A percentile compares a stretch with the other conserved stretches of the same genome.
These are phyloP conservation scores for Asobara japonica DNA, from an alignment of 1,140 invertebrate genomes.

Conservation along the genomic window DNA sequence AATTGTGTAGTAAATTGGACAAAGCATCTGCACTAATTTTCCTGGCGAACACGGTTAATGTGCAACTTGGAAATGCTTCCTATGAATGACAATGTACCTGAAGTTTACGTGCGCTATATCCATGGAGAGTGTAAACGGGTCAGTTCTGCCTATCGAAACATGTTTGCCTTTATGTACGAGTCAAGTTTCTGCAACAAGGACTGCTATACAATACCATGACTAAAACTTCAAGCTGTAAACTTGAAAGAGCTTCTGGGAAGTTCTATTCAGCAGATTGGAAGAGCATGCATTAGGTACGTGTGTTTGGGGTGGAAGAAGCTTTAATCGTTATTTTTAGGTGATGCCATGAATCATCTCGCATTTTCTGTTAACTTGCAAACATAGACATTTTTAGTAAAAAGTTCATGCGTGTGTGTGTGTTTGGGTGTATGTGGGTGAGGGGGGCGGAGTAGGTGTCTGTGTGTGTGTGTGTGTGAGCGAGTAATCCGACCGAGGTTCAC, in stretches of 20 bases:
- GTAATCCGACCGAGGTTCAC: too few species aligned
- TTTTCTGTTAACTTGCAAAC: too few species aligned
- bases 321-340: too few species aligned
- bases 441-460: too few species aligned
- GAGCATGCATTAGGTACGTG: not conserved
- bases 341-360: too few species aligned
- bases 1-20: not conserved
- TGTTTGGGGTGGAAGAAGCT: too few species aligned
- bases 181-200: slow-evolving; percentile 12
- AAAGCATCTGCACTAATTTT: not conserved
- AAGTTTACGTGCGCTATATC: slow-evolving; percentile 14
- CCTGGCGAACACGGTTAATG: not conserved
- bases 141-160: not conserved
- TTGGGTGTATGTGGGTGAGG: too few species aligned
- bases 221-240: not conserved
- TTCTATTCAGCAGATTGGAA: not conserved
- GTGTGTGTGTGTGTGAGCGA: too few species aligned
- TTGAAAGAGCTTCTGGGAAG: not conserved
- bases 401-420: too few species aligned
- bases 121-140: slow-evolving; percentile 1
- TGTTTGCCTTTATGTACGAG: slow-evolving; percentile 4
- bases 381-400: too few species aligned
- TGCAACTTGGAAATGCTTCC: not conserved
- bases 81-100: slow-evolving; percentile 5
- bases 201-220: not conserved